Evolutionary conservation across 2,113 vertebrate genomes (phyloP), one percentile per base, ranked within the genome.

Genomic region (Hepsetus odoe): DNA sequence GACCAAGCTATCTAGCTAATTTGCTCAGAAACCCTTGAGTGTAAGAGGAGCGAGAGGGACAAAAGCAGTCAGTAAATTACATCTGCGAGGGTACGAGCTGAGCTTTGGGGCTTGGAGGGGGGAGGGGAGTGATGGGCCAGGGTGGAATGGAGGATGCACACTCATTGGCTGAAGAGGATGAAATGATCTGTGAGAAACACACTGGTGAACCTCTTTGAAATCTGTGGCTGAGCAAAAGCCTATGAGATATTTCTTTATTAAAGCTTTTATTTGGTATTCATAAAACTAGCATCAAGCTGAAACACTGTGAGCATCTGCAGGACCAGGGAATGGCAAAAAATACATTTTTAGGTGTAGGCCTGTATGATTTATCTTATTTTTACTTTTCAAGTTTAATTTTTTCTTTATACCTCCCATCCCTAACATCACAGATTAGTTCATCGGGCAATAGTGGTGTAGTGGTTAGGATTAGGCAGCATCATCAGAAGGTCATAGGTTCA

Each of bases 11-110:
- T 86, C 84, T 58, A 86, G 87, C 87, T 91, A 91, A 92, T 93
- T 92, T 92, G 74, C 90, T 91, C 86, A 80, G 83, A 91, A 90
- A 91, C 90, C 91, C 90, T 85, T 77, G 86, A 90, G 92, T 90
- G 84, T 90, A 85, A 72, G 82, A 84, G 79, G 86, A 89, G 81
- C 83, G 80, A 88, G 80, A 86, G 87, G 86, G 85, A 82, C 85
- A 85, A 86, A 65, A 85, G 75, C 76, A 86, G 86, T 85, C 79
- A 84, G 81, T 87, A 88, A 93, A 91, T 92, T 88, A 90, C 88
- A 88, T 90, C 80, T 88, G 87, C 77, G 83, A 86, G 88, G 86
- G 80, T 75, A 76, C n/a, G 68, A 71, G 71, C 59, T 71, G 67
- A 61, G 83, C 74, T 78, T 77, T 82, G 58, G 78, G 82, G 82